Evolutionary conservation across 2,113 vertebrate species (phyloP).

Genomic region (Amblyornis subalaris): DNA sequence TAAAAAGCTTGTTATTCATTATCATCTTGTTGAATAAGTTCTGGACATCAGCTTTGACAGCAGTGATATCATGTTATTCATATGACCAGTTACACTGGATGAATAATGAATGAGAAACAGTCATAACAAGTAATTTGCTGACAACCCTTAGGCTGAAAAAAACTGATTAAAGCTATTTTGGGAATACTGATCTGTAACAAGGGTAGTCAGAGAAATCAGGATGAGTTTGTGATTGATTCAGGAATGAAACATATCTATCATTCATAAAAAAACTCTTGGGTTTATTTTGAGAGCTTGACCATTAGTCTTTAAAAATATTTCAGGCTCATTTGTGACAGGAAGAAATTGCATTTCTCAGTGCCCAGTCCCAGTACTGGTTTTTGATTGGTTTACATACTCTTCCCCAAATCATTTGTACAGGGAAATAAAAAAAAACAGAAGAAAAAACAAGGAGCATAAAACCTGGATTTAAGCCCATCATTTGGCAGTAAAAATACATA

Average conservation of each 20-base stretch:
- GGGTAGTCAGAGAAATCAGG: background rate
- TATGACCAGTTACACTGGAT: background rate
- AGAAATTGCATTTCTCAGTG: background rate
- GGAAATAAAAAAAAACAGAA: background rate
- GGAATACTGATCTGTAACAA: background rate
- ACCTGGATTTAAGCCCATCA: background rate
- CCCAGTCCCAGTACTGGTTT: background rate
- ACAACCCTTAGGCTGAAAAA: constrained; percentile 19
- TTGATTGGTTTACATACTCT: background rate
- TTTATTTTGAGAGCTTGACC: background rate
- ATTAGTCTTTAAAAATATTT: background rate
- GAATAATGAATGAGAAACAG: constrained; percentile 28
- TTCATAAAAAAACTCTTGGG: background rate
- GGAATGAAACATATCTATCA: background rate
- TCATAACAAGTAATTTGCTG: constrained; percentile 1
- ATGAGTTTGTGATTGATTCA: background rate
- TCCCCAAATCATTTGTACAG: background rate
- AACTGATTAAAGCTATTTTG: constrained; percentile 39
- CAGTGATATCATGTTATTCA: background rate
- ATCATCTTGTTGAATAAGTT: background rate
- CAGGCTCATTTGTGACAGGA: background rate
- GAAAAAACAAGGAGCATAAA: background rate
- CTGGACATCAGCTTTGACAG: background rate
- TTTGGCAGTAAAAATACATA: background rate
- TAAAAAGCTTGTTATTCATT: background rate